Conservation (phyloP, 2,797 vertebrate species). For the Sebastiscus albofasciatus region DNA sequence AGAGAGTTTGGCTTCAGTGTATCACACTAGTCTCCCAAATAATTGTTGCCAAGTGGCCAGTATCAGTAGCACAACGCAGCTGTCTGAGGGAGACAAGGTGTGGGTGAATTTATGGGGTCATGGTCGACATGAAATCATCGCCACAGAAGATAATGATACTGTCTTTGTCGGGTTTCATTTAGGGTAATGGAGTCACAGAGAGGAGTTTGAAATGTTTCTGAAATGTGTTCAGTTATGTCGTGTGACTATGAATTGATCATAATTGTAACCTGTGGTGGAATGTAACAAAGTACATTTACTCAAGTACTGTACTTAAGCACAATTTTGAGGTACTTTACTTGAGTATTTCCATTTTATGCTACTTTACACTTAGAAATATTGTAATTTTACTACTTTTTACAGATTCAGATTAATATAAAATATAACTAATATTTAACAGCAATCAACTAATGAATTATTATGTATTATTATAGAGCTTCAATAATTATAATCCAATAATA, state of each 20-base stretch:
- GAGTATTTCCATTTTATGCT: no score
- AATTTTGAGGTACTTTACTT: no score
- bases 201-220: not conserved
- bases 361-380: no score
- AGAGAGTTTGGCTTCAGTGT: constrained; percentile 40
- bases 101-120: constrained; percentile 50
- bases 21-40: constrained; percentile 43
- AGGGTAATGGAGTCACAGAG: constrained; percentile 1
- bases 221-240: not conserved
- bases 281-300: no score
- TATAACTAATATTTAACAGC: no score
- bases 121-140: constrained; percentile 49
- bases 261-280: not conserved
- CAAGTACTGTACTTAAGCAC: no score
- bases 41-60: constrained; percentile 46
- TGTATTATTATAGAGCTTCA: no score
- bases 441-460: no score
- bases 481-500: no score
- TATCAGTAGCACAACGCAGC: constrained; percentile 30
- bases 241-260: not conserved
- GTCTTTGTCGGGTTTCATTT: constrained; percentile 56
- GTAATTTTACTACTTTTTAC: no score
- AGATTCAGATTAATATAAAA: no score
- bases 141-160: constrained; percentile 46
- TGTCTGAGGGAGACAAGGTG: constrained; percentile 29